Base-by-base conservation (phyloP, 2,888 invertebrate genomes). In the Diarsia dahlii region DNA sequence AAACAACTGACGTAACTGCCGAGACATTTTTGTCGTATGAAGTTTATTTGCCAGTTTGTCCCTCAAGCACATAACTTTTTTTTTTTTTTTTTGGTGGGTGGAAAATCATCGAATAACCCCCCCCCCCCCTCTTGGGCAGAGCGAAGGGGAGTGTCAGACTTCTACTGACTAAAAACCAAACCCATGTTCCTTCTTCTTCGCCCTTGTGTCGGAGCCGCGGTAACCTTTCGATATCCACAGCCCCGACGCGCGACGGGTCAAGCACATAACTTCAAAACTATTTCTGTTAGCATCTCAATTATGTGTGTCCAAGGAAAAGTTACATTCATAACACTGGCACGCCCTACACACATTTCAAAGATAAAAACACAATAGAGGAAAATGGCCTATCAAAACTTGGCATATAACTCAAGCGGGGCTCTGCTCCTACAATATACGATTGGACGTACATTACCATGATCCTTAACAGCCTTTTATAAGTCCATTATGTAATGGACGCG, bases 381-480 rank as follows among this genome's bases (percentile, higher is more conserved):
- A 92, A 92, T 88, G 86, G 88, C 84, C 91, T 89, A 91, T 92
- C 89, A 89, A 92, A 94, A 93, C 91, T 93, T 93, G 88, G 88
- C 89, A 84, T 90, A 93, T 93, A 93, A 93, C 91, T 94, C 93
- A 93, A 89, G 74, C 86, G 67, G 70, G 82, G 75, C 85, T 90
- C 83, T 89, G 86, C 88, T 83, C 78, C 75, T 78, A 83, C 87
- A 90, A 88, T 91, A 90, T 90, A 89, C 88, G 86, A 91, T 90
- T 86, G 86, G 81, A 84, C 88, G 86, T 89, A 89, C 87, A 92
- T 93, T 92, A 90, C 90, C 91, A 91, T 93, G 91, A 91, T 92
- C 90, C 92, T 92, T 91, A 94, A 92, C 90, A 92, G 92, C 90
- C 91, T 92, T 77, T 94, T 93, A 90, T 91, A 92, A 92, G 90